Conservation (phyloP, 2,113 vertebrate genomes). For the Ceyx cyanopectus region DNA sequence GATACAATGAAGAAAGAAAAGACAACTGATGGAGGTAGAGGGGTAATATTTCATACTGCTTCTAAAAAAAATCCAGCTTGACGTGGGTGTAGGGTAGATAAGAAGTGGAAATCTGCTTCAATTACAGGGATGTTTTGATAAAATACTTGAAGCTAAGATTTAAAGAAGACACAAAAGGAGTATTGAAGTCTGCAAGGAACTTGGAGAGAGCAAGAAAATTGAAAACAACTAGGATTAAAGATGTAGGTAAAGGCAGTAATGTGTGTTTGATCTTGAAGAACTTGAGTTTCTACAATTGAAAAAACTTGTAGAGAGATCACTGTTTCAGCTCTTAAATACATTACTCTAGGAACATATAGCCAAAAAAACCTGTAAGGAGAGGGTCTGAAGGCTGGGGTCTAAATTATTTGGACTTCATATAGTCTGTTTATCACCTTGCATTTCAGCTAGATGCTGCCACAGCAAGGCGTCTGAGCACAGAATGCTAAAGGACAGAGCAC, state of each 20-base stretch:
- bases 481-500: too few species aligned
- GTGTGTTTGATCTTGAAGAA: not conserved
- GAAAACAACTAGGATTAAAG: not conserved
- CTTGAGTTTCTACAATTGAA: not conserved
- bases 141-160: constrained; percentile 6
- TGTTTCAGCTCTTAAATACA: not conserved
- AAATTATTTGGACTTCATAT: not conserved
- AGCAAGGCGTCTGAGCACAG: not conserved
- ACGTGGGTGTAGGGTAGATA: not conserved
- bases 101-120: constrained; percentile 5
- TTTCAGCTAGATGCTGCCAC: not conserved
- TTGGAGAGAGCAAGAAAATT: not conserved
- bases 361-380: not conserved
- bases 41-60: not conserved
- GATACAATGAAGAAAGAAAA: not conserved
- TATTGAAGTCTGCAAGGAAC: not conserved
- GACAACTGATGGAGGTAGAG: not conserved
- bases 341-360: not conserved
- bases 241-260: not conserved
- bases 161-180: not conserved
- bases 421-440: not conserved
- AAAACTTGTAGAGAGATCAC: not conserved
- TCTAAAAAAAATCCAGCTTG: not conserved
- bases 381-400: not conserved
- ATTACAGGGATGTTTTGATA: not conserved